Conservation (phyloP, 2,113 vertebrate genomes). For the Bos indicus region DNA sequence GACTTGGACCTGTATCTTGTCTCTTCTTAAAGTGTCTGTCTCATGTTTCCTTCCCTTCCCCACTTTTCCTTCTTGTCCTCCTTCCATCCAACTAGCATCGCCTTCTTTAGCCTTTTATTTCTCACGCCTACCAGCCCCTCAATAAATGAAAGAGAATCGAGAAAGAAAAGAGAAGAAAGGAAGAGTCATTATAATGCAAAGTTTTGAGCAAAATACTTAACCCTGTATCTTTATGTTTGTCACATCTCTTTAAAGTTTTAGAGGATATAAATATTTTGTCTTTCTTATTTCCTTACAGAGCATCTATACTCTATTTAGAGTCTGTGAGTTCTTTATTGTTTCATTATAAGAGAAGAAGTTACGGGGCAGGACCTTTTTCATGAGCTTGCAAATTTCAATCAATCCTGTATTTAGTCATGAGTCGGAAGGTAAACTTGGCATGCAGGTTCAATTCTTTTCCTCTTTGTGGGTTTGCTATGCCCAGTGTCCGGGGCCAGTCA, state of each 20-base stretch:
- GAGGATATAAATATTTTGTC: background rate
- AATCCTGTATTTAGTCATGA: background rate
- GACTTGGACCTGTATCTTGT: background rate
- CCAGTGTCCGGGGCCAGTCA: background rate
- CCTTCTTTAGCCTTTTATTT: background rate
- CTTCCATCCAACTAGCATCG: background rate
- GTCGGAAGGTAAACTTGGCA: background rate
- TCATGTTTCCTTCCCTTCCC: background rate
- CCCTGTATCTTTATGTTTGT: background rate
- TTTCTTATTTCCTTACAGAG: background rate
- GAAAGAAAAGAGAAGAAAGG: background rate
- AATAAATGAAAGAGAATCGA: constrained; percentile 1
- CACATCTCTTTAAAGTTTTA: background rate
- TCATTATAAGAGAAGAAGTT: background rate
- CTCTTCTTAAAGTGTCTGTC: background rate
- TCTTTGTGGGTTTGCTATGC: background rate
- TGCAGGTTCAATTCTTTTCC: background rate
- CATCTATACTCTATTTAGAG: background rate
- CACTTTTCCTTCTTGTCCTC: background rate
- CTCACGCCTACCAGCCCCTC: background rate
- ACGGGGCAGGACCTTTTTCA: background rate
- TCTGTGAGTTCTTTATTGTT: background rate
- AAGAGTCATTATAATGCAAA: background rate
- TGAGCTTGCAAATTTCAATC: background rate
- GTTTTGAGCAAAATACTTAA: constrained; percentile 6